A percentile compares a stretch with the other conserved stretches of the same genome.
phyloP scores from a whole-genome alignment of 2,888 invertebrate genomes.

The Campoplex capitator region DNA sequence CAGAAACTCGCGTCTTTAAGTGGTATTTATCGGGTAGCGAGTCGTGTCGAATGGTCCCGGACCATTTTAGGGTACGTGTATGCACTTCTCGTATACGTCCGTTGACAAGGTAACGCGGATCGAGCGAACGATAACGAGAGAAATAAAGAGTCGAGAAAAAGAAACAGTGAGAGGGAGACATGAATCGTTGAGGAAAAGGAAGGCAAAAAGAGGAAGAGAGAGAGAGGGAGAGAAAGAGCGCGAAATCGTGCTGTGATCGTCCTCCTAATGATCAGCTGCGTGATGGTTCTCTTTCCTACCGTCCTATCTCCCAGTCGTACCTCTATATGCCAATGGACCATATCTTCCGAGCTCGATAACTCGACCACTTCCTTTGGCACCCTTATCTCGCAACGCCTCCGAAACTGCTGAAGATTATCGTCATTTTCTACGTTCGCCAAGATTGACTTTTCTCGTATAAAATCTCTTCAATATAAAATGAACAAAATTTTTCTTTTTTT shows the following conservation, averaged over 20 bases:
- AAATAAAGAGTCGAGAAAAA: slow-evolving; percentile 26
- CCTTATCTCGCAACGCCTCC: slow-evolving; percentile 67
- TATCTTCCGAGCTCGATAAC: slow-evolving; percentile 60
- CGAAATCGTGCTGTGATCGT: slow-evolving; percentile 48
- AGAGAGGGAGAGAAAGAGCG: slow-evolving; percentile 38
- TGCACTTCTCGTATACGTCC: slow-evolving; percentile 41
- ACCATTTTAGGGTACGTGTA: slow-evolving; percentile 54
- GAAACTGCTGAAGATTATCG: slow-evolving; percentile 64
- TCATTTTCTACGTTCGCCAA: slow-evolving; percentile 60
- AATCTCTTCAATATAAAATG: slow-evolving; percentile 5
- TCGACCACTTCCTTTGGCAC: slow-evolving; percentile 60
- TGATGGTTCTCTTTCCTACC: slow-evolving; percentile 34
- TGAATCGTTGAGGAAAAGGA: slow-evolving; percentile 18
- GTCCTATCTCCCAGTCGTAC: slow-evolving; percentile 32
- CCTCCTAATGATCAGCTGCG: slow-evolving; percentile 67
- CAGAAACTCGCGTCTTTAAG: slow-evolving; percentile 52
- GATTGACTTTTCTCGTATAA: slow-evolving; percentile 53
- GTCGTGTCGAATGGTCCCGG: slow-evolving; percentile 60
- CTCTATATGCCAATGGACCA: slow-evolving; percentile 62
- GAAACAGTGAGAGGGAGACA: slow-evolving; percentile 15
- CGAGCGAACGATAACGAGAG: slow-evolving; percentile 60
- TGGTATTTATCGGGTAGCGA: slow-evolving; percentile 65
- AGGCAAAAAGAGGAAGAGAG: slow-evolving; percentile 32
- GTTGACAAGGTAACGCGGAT: slow-evolving; percentile 67
- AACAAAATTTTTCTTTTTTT: not conserved